Evolutionary conservation across 53 echinoderm and acorn worm species (phyloP).

Genomic region (Stichopus horrens): DNA sequence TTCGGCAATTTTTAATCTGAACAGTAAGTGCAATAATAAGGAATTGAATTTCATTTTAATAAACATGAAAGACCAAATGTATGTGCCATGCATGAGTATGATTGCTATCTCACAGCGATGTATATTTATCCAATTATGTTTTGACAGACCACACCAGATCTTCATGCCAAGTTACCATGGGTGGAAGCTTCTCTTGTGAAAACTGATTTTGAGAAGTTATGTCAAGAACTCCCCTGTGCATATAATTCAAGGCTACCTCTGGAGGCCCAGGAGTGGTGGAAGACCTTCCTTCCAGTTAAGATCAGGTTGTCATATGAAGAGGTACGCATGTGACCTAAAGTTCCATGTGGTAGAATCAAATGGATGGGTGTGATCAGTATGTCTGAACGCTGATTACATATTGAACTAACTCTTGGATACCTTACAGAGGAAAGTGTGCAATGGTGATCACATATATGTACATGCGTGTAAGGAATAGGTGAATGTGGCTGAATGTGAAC

Average conservation of each 20-base stretch:
- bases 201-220: conserved; percentile 13
- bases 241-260: conserved; percentile 27
- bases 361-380: neutral
- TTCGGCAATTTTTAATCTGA: no score
- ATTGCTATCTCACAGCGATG: neutral
- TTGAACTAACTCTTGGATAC: no score
- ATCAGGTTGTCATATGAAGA: neutral
- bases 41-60: no score
- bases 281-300: neutral
- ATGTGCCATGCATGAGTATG: neutral
- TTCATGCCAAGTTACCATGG: neutral
- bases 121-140: neutral
- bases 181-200: conserved; percentile 12
- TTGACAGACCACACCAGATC: neutral
- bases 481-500: no score
- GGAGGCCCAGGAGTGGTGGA: conserved; percentile 28
- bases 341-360: neutral
- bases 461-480: no score
- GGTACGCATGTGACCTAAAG: neutral
- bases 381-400: neutral
- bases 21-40: no score
- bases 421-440: no score
- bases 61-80: no score
- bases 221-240: neutral
- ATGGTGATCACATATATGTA: no score